Evolutionary conservation across 1,140 invertebrate genomes (phyloP), one percentile per base, ranked within the genome.

Genomic region (Dysdera silvatica): DNA sequence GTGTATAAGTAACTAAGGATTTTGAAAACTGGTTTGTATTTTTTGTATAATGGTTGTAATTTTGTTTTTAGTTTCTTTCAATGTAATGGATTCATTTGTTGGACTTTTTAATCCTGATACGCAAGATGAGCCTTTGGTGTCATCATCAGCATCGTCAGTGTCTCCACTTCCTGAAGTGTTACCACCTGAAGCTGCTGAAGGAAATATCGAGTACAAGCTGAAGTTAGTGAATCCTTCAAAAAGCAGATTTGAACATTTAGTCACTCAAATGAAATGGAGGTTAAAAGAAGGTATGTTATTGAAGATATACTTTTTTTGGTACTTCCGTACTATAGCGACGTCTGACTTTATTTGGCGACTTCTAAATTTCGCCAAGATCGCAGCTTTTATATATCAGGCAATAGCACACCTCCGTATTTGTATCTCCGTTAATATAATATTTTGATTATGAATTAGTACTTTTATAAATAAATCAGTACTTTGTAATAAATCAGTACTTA

Each of bases 171-270:
- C 75, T 18, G 74, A 71, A 49, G 71, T 77, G 60, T 74, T 96
- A 31, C 92, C 93, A 0, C 91, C 91, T 0, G 91, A 95, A 74
- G 89, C 89, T 0, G 85, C 92, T 71, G 82, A 89, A 59, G 91
- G 91, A 7, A 95, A 95, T 76, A 83, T 95, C 31, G 91, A 95
- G 76, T 95, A 95, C 74, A 95, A 95, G 77, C 75, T 95, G 47
- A 94, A 94, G 35, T 78, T 96, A 40, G 86, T 97, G 0, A 91
- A 89, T 75, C 94, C 95, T 4, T 87, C 82, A 35, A 85, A 87
- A 69, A 84, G 87, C 71, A 88, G 94, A 71, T 90, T 87, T 78
- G 88, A 93, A 67, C 78, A 89, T 56, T 75, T 95, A n/a, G 77
- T 85, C 53, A 84, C 82, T 65, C 82, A 85, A 68, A 74, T 98